phyloP scores from a whole-genome alignment of 1,140 invertebrate species.

The Hesperophylax magnus region DNA sequence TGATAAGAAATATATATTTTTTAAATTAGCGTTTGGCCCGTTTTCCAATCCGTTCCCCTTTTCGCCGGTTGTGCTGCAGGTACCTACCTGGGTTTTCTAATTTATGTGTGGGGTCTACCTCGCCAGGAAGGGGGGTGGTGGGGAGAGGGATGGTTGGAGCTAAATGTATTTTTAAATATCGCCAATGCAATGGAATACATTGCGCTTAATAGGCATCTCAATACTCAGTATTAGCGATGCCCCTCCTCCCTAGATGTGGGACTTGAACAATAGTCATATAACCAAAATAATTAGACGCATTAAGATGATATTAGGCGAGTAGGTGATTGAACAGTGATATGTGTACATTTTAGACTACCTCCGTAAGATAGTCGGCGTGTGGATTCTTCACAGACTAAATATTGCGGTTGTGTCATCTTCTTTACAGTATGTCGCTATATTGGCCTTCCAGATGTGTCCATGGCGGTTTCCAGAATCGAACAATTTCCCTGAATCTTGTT shows the following conservation, averaged over 20 bases:
- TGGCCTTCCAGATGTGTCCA: neutral
- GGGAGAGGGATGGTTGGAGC: conserved; percentile 18
- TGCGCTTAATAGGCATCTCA: conserved; percentile 49
- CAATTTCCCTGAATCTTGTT: neutral
- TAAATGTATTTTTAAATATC: conserved; percentile 60
- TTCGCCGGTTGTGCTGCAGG: conserved; percentile 47
- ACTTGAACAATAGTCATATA: too few species aligned
- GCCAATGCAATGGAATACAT: conserved; percentile 57
- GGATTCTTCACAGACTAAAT: too few species aligned
- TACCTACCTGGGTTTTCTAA: conserved; percentile 55
- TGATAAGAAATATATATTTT: too few species aligned
- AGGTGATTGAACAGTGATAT: too few species aligned
- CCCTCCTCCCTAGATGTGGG: neutral
- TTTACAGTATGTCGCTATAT: neutral
- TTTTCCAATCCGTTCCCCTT: conserved; percentile 32
- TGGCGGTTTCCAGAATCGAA: neutral
- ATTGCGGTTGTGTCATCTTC: too few species aligned
- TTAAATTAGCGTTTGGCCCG: neutral
- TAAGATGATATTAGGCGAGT: too few species aligned
- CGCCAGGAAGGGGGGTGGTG: neutral
- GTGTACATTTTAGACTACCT: too few species aligned
- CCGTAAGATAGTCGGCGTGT: too few species aligned
- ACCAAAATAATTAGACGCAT: too few species aligned
- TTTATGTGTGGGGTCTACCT: conserved; percentile 52
- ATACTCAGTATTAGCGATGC: conserved; percentile 16